These are phyloP conservation scores for Trachymyrmex septentrionalis DNA, from an alignment of 1,140 invertebrate genomes.

Conservation along the genomic window DNA sequence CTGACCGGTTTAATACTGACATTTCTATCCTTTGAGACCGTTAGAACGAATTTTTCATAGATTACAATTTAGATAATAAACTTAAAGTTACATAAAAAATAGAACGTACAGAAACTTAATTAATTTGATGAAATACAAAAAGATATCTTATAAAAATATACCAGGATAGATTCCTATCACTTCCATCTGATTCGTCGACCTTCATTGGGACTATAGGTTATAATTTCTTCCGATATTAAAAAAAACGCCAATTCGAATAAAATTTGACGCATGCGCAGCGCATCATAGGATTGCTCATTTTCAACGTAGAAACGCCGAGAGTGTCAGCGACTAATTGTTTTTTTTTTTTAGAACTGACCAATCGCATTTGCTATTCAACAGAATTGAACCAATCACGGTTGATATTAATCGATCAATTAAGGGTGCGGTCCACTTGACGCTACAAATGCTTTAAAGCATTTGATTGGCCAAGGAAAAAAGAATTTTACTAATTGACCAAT, in stretches of 20 bases:
- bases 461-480: no score
- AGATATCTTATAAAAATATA: neutral
- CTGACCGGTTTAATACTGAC: neutral
- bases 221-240: conserved; percentile 2
- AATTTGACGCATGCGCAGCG: neutral
- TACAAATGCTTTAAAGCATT: no score
- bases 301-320: no score
- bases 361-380: no score
- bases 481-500: no score
- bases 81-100: neutral
- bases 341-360: no score
- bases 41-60: neutral
- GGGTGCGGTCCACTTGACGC: no score
- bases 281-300: no score
- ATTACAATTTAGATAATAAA: neutral
- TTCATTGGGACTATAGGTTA: neutral
- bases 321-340: no score
- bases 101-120: neutral
- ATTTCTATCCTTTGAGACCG: neutral
- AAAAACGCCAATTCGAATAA: conserved; percentile 10
- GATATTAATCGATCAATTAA: no score
- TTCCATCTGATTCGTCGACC: neutral
- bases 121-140: neutral
- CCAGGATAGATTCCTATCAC: neutral
- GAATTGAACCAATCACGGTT: no score